Conservation (phyloP, 2,113 vertebrate species). For the Channa maculata region DNA sequence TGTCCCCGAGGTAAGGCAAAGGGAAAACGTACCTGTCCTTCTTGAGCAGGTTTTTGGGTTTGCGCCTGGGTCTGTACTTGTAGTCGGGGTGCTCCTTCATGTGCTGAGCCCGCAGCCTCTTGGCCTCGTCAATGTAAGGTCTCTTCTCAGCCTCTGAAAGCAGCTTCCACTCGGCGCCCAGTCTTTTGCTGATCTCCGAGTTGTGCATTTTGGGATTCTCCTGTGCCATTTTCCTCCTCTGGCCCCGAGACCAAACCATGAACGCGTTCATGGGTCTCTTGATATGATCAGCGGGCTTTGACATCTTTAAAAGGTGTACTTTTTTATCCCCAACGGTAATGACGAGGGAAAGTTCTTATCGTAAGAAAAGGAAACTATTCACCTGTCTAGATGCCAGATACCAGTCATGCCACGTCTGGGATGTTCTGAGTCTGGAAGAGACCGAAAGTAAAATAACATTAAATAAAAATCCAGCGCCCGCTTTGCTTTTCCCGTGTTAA, state of each 20-base stretch:
- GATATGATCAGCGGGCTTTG: conserved; percentile 98
- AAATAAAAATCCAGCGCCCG: conserved; percentile 75
- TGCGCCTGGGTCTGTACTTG: conserved; percentile 98
- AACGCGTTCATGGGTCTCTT: conserved; percentile 99
- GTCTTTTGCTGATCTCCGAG: conserved; percentile 98
- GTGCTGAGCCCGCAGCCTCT: conserved; percentile 96
- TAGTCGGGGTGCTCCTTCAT: conserved; percentile 99
- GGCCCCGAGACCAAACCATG: conserved; percentile 99
- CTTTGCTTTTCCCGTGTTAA: conserved; percentile 62
- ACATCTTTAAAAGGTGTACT: conserved; percentile 83
- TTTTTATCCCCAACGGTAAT: conserved; percentile 61
- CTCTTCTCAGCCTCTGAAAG: conserved; percentile 97
- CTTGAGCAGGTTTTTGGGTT: conserved; percentile 99
- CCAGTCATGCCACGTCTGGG: conserved; percentile 87
- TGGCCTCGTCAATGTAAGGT: conserved; percentile 98
- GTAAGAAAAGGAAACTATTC: conserved; percentile 71
- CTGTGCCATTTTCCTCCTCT: conserved; percentile 99
- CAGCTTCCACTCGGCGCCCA: conserved; percentile 98
- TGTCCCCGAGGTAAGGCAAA: conserved; percentile 98
- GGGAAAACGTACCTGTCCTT: conserved; percentile 99
- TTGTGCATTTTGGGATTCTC: conserved; percentile 99
- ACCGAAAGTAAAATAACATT: conserved; percentile 54
- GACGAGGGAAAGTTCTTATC: conserved; percentile 76
- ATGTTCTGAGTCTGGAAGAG: conserved; percentile 44
- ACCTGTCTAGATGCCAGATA: conserved; percentile 82